phyloP scores from a whole-genome alignment of 2,113 vertebrate species.

The Gadus chalcogrammus region DNA sequence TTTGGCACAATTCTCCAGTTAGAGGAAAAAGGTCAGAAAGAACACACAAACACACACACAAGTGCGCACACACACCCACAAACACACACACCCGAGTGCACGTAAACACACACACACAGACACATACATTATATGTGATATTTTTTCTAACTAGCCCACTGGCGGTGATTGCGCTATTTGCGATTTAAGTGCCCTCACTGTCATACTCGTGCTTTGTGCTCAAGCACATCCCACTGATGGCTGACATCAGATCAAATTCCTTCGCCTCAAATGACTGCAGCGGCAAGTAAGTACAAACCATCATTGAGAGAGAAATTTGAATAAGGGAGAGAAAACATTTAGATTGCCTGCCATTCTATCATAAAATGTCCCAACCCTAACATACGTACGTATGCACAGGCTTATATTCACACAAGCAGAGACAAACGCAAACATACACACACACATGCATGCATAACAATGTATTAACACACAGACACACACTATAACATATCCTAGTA shows the following conservation, averaged over 20 bases:
- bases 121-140: background rate
- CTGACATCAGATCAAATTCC: too few relatives aligned
- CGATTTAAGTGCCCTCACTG: background rate
- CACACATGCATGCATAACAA: conserved; percentile 7
- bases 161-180: background rate
- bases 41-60: too few relatives aligned
- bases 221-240: too few relatives aligned
- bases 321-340: background rate
- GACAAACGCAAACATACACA: background rate
- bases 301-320: background rate
- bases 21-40: too few relatives aligned
- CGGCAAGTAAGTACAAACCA: too few relatives aligned
- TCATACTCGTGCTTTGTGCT: background rate
- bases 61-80: background rate
- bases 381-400: conserved; percentile 17
- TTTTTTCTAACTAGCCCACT: background rate
- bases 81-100: background rate
- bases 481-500: conserved; percentile 1
- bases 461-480: conserved; percentile 20
- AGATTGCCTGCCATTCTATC: background rate
- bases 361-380: conserved; percentile 12
- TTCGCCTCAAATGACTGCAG: too few relatives aligned
- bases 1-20: too few relatives aligned
- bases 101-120: conserved; percentile 4
- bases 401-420: background rate